Evolutionary conservation across 1,140 invertebrate species (phyloP), one percentile per base, ranked within the genome.

Genomic region (Amyelois transitella): DNA sequence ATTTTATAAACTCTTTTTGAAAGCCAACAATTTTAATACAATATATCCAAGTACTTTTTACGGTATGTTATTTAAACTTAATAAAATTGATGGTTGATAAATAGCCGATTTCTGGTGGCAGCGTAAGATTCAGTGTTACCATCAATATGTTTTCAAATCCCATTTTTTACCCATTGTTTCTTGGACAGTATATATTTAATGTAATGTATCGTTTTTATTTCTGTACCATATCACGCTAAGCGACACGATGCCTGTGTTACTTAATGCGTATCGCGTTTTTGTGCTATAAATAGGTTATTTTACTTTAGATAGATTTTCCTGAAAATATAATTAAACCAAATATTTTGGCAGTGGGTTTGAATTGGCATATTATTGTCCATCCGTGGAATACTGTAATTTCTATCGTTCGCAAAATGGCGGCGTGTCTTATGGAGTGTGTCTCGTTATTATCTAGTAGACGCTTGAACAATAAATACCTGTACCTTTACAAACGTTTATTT

Each of bases 381-480:
- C 67, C 60, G 64, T 70, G 68, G 65, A 74, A 64, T 72, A 73
- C 70, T 60, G 69, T 80, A 64, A 69, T 74, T 81, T 78, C 71
- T 80, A 77, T 77, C 76, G 52, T 67, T 73, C 59, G 69, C 69
- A 76, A 77, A n/a, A n/a, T n/a, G 70, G 73, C 66, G 66, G 76
- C 73, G 69, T 52, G 49, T 66, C 54, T 66, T 59, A 77, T 55
- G 51, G 51, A 63, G 75, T 80, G 77, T 82, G 77, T 85, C 81
- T 79, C 69, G 64, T 77, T 82, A 72, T 79, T 62, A 81, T 76
- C 74, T 81, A 75, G 79, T 82, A 80, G 81, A 78, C 79, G 79
- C 81, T 82, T 85, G 75, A 82, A 82, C 81, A 85, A 85, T 77
- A 82, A 82, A 82, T 80, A 85, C 77, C 72, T 83, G 77, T 82